Conservation (phyloP, 2,888 invertebrate species). For the Nowickia ferox region DNA sequence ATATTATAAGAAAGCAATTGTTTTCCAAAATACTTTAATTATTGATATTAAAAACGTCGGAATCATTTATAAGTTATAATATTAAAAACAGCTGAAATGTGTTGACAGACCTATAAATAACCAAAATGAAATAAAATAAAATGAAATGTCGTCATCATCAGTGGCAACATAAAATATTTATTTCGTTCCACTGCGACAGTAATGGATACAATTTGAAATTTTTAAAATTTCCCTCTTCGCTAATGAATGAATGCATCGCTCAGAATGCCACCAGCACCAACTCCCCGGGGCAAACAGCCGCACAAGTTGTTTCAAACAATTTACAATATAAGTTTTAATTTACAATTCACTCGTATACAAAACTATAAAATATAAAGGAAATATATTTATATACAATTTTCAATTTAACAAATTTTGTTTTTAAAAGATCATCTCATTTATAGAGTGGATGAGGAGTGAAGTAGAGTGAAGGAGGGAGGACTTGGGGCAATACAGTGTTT, state of each 20-base stretch:
- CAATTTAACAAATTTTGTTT: constrained; percentile 56
- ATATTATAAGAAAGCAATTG: no score
- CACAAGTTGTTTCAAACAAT: constrained; percentile 63
- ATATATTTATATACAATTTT: constrained; percentile 54
- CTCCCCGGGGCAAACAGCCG: constrained; percentile 75
- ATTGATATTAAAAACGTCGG: constrained; percentile 3
- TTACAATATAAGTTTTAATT: constrained; percentile 36
- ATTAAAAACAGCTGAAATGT: constrained; percentile 79
- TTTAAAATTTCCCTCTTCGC: constrained; percentile 57
- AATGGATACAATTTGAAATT: constrained; percentile 70
- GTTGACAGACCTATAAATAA: constrained; percentile 81
- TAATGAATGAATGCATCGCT: constrained; percentile 23
- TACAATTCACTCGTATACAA: constrained; percentile 28
- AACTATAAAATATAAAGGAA: constrained; percentile 1
- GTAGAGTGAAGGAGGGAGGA: neutral
- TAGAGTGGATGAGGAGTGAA: neutral
- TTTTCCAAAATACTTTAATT: neutral
- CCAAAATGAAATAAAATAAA: constrained; percentile 30
- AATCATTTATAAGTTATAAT: constrained; percentile 59
- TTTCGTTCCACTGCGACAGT: constrained; percentile 59
- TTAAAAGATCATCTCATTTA: neutral
- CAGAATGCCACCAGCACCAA: neutral
- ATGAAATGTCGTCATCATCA: constrained; percentile 50
- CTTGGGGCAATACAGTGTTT: constrained; percentile 32
- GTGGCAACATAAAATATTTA: constrained; percentile 55